These are phyloP conservation scores for Melinaea menophilus DNA, from an alignment of 2,888 invertebrate species.

Conservation along the genomic window DNA sequence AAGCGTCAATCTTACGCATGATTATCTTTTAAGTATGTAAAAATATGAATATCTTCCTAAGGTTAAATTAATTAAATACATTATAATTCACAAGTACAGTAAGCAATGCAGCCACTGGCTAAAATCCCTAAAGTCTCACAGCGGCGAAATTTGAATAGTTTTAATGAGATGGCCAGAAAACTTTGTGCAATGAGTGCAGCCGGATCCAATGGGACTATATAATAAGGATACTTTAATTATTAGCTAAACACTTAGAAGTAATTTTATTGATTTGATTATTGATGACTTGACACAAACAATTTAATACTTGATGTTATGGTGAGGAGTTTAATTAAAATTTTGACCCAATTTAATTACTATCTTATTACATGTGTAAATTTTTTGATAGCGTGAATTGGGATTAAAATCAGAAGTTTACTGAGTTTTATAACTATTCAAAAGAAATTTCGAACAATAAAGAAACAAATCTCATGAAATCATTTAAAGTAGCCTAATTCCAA, in stretches of 20 bases:
- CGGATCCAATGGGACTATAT: conserved; percentile 31
- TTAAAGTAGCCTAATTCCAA: not conserved
- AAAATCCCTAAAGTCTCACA: conserved; percentile 33
- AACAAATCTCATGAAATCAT: not conserved
- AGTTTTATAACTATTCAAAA: not conserved
- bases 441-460: not conserved
- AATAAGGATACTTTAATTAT: conserved; percentile 44
- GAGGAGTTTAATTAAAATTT: no score
- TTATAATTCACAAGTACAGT: not conserved
- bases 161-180: conserved; percentile 55
- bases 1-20: no score
- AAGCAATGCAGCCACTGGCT: conserved; percentile 12
- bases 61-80: not conserved
- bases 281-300: conserved; percentile 13
- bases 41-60: no score
- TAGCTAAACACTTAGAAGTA: conserved; percentile 26
- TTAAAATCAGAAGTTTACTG: no score
- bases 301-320: no score
- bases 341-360: no score
- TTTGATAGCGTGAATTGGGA: no score
- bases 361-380: no score
- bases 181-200: conserved; percentile 55
- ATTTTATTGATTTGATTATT: conserved; percentile 26
- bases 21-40: no score
- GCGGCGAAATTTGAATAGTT: conserved; percentile 46